Conservation (phyloP, 2,797 vertebrate genomes). For the Lepus townsendii region DNA sequence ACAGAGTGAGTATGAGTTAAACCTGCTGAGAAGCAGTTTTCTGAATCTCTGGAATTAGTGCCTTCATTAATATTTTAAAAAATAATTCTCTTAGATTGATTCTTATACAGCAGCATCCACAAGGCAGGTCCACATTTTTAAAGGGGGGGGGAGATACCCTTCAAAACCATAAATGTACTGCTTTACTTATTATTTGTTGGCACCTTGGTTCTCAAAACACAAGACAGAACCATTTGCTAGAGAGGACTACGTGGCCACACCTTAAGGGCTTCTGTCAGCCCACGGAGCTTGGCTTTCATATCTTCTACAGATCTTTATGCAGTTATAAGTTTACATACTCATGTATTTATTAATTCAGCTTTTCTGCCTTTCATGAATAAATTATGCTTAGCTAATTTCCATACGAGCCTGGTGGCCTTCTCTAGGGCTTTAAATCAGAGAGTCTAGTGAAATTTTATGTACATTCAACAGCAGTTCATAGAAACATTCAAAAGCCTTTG, state of each 20-base stretch:
- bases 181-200: constrained; percentile 61
- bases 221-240: constrained; percentile 48
- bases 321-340: constrained; percentile 80
- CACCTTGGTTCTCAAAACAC: constrained; percentile 61
- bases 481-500: constrained; percentile 82
- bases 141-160: background rate
- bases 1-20: constrained; percentile 57
- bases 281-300: constrained; percentile 29
- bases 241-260: constrained; percentile 61
- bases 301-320: constrained; percentile 80
- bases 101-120: constrained; percentile 54
- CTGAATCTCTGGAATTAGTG: constrained; percentile 73
- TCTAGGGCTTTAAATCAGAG: constrained; percentile 82
- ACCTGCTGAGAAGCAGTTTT: constrained; percentile 52
- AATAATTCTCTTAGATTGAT: constrained; percentile 79
- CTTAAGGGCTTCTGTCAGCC: constrained; percentile 67
- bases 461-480: constrained; percentile 83
- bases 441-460: constrained; percentile 78
- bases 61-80: constrained; percentile 80
- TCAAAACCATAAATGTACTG: constrained; percentile 57
- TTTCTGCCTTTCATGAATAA: constrained; percentile 85
- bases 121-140: constrained; percentile 24
- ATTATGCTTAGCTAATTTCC: constrained; percentile 82
- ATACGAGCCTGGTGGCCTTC: constrained; percentile 77
- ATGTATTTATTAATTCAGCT: constrained; percentile 85